A percentile compares a stretch with the other conserved stretches of the same genome.
Conservation (phyloP, 2,888 invertebrate species). For the Diogma glabrata region DNA sequence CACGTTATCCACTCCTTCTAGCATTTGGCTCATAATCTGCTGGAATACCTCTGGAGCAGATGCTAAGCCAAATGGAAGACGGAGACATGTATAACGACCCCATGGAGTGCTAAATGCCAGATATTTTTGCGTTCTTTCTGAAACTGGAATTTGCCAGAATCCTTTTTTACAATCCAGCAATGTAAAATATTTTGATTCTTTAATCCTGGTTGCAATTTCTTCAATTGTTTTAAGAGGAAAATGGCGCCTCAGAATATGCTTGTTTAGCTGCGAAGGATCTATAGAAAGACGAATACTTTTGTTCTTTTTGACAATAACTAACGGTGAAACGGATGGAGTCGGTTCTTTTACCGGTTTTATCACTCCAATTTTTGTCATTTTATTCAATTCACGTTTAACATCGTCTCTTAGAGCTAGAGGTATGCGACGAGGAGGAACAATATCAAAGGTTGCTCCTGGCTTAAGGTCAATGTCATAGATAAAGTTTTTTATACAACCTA, state of each 20-base stretch:
- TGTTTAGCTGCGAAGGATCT: neutral
- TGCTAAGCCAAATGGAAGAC: constrained; percentile 13
- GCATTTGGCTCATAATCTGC: too few species aligned
- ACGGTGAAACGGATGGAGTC: neutral
- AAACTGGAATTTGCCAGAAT: neutral
- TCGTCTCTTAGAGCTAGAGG: neutral
- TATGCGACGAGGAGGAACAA: neutral
- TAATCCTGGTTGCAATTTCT: neutral
- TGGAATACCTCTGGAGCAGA: neutral
- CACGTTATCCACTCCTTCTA: constrained; percentile 17
- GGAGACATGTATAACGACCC: constrained; percentile 11
- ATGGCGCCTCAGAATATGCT: neutral
- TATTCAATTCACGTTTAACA: too few species aligned
- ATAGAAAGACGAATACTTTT: neutral
- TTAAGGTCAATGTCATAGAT: neutral
- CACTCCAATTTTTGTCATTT: too few species aligned
- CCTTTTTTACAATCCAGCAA: neutral
- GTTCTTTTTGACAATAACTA: neutral
- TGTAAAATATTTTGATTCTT: neutral
- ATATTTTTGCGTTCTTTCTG: neutral
- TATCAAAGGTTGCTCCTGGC: neutral
- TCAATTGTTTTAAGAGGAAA: neutral
- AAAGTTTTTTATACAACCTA: neutral
- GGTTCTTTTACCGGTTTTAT: too few species aligned
- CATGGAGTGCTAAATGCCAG: neutral